Evolutionary conservation across 2,113 vertebrate genomes (phyloP).

Genomic region (Megaceryle torquata): DNA sequence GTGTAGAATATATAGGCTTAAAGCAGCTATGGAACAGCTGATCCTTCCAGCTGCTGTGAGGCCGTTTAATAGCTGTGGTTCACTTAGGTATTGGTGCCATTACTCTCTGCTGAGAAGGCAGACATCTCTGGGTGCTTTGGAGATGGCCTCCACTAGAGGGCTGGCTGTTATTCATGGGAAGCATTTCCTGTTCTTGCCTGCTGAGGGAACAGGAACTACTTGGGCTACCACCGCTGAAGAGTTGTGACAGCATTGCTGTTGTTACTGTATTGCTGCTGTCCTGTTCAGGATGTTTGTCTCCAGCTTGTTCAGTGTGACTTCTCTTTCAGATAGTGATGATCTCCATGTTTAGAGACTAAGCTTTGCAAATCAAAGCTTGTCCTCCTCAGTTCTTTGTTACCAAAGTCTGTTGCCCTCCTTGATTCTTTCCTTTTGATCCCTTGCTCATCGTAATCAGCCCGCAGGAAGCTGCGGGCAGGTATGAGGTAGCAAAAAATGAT

Average conservation of each 20-base stretch:
- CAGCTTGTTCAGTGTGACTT: background rate
- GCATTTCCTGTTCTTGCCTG: background rate
- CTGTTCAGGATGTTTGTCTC: conserved; percentile 39
- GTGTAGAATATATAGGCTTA: background rate
- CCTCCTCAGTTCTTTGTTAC: no score
- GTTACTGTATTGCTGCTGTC: background rate
- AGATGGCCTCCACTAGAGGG: background rate
- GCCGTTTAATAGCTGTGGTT: background rate
- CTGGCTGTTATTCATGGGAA: background rate
- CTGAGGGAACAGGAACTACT: background rate
- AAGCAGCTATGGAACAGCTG: background rate
- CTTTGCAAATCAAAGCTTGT: background rate
- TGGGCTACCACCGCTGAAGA: background rate
- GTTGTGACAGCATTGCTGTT: background rate
- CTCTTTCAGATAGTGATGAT: background rate
- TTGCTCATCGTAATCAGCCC: background rate
- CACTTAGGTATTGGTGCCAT: background rate
- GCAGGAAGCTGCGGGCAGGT: background rate
- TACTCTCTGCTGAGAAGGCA: background rate
- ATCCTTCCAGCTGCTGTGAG: background rate
- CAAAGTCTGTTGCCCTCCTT: background rate
- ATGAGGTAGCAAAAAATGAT: background rate
- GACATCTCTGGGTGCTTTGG: background rate
- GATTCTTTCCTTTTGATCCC: background rate
- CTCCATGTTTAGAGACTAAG: accelerated